These are phyloP conservation scores for Tiphia femorata DNA, from an alignment of 2,888 invertebrate genomes.

Conservation along the genomic window DNA sequence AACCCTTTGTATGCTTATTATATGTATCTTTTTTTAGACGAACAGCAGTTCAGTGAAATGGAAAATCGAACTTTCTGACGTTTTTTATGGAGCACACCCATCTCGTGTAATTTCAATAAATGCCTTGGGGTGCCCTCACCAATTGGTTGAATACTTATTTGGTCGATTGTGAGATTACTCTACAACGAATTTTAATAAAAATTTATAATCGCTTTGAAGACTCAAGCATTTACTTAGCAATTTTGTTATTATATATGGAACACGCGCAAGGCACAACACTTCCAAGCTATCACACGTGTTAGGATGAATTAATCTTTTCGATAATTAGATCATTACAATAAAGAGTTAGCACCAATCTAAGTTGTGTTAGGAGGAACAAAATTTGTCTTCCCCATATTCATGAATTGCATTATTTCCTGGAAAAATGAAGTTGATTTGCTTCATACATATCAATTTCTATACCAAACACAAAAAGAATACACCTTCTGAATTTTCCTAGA, in stretches of 20 bases:
- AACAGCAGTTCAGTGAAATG: conserved; percentile 59
- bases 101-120: conserved; percentile 51
- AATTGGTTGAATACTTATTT: conserved; percentile 60
- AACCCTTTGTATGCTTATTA: conserved; percentile 27
- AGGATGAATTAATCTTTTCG: conserved; percentile 45
- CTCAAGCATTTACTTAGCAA: conserved; percentile 39
- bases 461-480: too few species aligned
- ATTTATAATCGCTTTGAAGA: conserved; percentile 44
- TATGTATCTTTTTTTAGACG: conserved; percentile 50
- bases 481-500: too few species aligned
- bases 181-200: conserved; percentile 62
- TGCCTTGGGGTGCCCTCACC: conserved; percentile 52
- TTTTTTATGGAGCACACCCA: conserved; percentile 49
- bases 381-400: conserved; percentile 30
- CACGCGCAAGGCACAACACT: conserved; percentile 67
- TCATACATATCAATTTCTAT: too few species aligned
- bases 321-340: conserved; percentile 45
- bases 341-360: conserved; percentile 55
- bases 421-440: too few species aligned
- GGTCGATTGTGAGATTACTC: conserved; percentile 63
- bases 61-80: conserved; percentile 55
- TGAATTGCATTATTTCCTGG: too few species aligned
- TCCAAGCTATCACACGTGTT: conserved; percentile 61
- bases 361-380: conserved; percentile 47
- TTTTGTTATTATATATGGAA: conserved; percentile 50